Base-by-base conservation (phyloP, 2,113 vertebrate genomes). In the Solea senegalensis region DNA sequence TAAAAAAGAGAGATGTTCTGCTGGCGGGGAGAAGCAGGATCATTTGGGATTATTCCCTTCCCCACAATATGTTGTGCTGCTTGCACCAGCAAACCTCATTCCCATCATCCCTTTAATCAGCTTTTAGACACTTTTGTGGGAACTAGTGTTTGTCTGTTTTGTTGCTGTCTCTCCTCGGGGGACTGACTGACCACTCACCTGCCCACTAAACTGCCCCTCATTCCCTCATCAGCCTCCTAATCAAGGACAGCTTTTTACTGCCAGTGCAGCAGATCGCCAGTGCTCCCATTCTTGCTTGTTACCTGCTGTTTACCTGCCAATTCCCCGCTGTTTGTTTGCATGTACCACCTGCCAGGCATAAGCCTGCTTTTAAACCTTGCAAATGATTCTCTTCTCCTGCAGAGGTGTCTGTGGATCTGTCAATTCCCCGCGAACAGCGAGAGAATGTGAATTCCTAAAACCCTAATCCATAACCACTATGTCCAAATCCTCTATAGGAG, bases 141-240 rank as follows among this genome's bases (percentile, higher is more conserved):
- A 51, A 45, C 27, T 8, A 41, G 67, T n/a, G 16, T 34, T 5
- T 53, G 15, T 53, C n/a, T 49, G 5, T 76, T 15, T 27, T 26
- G 52, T 63, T 76, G 62, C 49, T 52, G 68, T 72, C 55, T 44
- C 28, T 49, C 63, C 59, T 49, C 46, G 43, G 27, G 58, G 68
- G 72, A 76, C 70, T 72, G 72, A 49, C 69, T 72, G 58, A 65
- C 72, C 76, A 45, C 76, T 76, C 57, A 50, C 54, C 59, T 57
- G 51, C 72, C 75, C 28, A 21, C 58, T 79, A 70, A 83, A 65
- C 61, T 58, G 65, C 55, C 58, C 77, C 72, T 80, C 53, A 11
- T 72, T 78, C 46, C 58, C 67, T 74, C 79, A 65, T 84, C 83
- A 66, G 62, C 28, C 41, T 73, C 53, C 72, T 85, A 86, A 90